phyloP scores from a whole-genome alignment of 2,888 invertebrate genomes.

The Hoplodrina blanda region DNA sequence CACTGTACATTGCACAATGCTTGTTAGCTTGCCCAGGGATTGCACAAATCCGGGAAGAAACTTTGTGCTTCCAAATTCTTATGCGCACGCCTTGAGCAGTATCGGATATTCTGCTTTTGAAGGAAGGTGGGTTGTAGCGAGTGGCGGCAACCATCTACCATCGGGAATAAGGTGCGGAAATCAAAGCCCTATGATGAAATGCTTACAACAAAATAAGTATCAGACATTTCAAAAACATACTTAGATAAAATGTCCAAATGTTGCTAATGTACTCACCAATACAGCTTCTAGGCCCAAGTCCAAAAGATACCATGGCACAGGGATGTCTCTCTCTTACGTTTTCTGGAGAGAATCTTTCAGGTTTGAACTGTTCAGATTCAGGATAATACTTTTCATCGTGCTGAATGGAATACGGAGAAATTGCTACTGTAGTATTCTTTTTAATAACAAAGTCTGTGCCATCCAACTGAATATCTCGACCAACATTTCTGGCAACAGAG shows the following conservation, averaged over 20 bases:
- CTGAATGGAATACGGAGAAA: constrained; percentile 82
- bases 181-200: too few species aligned
- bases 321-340: constrained; percentile 73
- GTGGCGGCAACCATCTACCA: too few species aligned
- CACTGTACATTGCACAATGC: too few species aligned
- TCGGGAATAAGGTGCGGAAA: too few species aligned
- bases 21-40: too few species aligned
- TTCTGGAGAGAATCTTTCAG: constrained; percentile 84
- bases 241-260: neutral
- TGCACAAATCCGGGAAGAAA: too few species aligned
- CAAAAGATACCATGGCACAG: constrained; percentile 83
- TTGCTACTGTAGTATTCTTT: constrained; percentile 73
- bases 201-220: too few species aligned
- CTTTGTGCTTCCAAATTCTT: too few species aligned
- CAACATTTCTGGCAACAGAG: constrained; percentile 75
- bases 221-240: too few species aligned
- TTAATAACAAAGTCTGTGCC: constrained; percentile 75
- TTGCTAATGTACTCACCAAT: constrained; percentile 74
- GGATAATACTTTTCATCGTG: constrained; percentile 83
- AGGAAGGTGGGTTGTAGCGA: too few species aligned
- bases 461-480: constrained; percentile 74
- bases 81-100: too few species aligned
- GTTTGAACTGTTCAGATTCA: constrained; percentile 85
- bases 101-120: too few species aligned
- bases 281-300: constrained; percentile 83